Evolutionary conservation across 1,140 invertebrate genomes (phyloP).

Genomic region (Brachystomella parvula): DNA sequence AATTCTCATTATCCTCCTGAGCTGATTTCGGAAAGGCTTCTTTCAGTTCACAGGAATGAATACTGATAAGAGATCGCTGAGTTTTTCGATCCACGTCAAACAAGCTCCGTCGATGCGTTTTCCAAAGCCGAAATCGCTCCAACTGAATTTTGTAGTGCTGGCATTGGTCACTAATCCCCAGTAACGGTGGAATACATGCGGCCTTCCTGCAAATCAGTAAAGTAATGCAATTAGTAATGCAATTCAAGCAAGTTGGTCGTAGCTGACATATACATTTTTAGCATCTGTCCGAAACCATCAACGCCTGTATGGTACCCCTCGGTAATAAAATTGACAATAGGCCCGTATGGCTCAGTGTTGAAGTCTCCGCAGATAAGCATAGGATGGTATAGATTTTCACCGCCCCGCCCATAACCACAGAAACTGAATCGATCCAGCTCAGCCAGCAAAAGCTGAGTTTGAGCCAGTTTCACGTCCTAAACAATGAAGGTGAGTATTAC

Average conservation of each 20-base stretch:
- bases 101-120: slow-evolving; percentile 36
- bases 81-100: slow-evolving; percentile 29
- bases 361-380: slow-evolving; percentile 83
- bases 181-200: slow-evolving; percentile 45
- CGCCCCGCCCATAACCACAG: slow-evolving; percentile 39
- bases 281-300: not conserved
- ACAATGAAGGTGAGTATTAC: slow-evolving; percentile 1
- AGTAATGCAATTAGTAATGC: not conserved
- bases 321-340: slow-evolving; percentile 61
- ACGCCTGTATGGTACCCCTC: slow-evolving; percentile 50
- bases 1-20: no score
- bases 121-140: slow-evolving; percentile 30
- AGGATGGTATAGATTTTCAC: slow-evolving; percentile 54
- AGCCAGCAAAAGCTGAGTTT: slow-evolving; percentile 66
- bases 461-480: slow-evolving; percentile 77
- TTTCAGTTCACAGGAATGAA: not conserved
- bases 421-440: slow-evolving; percentile 74
- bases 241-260: not conserved
- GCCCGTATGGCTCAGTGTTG: slow-evolving; percentile 60
- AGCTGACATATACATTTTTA: not conserved
- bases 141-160: slow-evolving; percentile 52
- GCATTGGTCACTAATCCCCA: slow-evolving; percentile 58
- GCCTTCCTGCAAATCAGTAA: slow-evolving; percentile 9
- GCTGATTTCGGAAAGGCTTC: not conserved
- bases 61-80: slow-evolving; percentile 6